phyloP scores from a whole-genome alignment of 2,113 vertebrate species.

The Siphamia tubifer region DNA sequence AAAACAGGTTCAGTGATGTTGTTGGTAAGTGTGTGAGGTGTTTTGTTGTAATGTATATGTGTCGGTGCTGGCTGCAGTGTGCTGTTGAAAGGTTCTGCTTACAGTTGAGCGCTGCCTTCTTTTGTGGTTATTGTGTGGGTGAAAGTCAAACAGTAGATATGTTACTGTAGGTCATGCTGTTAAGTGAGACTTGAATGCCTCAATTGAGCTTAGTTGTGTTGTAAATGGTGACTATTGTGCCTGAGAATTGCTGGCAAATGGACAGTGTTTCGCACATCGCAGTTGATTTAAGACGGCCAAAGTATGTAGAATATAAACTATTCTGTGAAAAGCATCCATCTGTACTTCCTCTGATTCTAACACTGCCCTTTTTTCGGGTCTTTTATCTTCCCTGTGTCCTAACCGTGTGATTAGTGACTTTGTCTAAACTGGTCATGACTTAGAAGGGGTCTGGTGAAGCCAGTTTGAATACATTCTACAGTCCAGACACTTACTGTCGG shows the following conservation, averaged over 20 bases:
- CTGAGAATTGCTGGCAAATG: not conserved
- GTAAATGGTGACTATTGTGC: not conserved
- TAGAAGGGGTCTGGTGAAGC: slow-evolving; percentile 12
- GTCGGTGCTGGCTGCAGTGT: not conserved
- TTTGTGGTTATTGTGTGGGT: not conserved
- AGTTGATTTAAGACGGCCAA: not conserved
- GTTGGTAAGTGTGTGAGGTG: not conserved
- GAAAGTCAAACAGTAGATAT: slow-evolving; percentile 16
- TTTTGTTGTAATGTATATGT: slow-evolving; percentile 1
- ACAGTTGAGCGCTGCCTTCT: not conserved
- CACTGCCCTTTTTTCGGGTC: not conserved
- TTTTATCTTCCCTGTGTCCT: not conserved
- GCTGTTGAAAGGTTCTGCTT: not conserved
- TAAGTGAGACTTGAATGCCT: not conserved
- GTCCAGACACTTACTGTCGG: not conserved
- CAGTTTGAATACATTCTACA: slow-evolving; percentile 46
- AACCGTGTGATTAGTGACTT: slow-evolving; percentile 2
- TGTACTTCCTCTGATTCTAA: slow-evolving; percentile 1
- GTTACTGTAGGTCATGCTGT: not conserved
- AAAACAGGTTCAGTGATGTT: too few species aligned
- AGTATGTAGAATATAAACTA: not conserved
- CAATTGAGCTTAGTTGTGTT: not conserved
- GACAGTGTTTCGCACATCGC: not conserved
- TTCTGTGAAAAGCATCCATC: not conserved
- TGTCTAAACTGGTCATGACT: not conserved